Evolutionary conservation across 2,797 vertebrate species (phyloP).

Genomic region (Lagodon rhomboides): DNA sequence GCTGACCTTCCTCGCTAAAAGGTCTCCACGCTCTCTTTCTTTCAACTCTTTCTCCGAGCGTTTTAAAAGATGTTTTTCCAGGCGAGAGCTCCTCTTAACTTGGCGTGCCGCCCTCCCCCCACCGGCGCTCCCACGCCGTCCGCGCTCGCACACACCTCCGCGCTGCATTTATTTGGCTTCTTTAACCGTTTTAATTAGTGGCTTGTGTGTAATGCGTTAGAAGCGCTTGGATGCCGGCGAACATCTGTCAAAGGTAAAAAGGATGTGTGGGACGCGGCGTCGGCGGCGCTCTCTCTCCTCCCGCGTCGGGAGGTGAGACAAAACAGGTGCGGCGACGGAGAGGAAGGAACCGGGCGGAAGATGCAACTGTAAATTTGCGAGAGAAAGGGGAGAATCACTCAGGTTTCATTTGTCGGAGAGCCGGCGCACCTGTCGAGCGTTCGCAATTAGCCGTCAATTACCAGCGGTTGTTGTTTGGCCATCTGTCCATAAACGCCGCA

Average conservation of each 20-base stretch:
- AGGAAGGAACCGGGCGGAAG: conserved; percentile 13
- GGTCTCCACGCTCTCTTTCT: conserved; percentile 62
- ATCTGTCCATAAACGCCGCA: conserved; percentile 67
- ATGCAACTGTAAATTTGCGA: conserved; percentile 29
- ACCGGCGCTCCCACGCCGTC: neutral
- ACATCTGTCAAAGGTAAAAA: conserved; percentile 64
- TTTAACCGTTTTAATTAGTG: conserved; percentile 73
- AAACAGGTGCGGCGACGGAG: conserved; percentile 19
- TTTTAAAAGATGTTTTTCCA: conserved; percentile 60
- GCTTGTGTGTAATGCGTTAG: conserved; percentile 65
- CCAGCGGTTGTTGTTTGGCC: conserved; percentile 67
- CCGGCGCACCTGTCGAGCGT: conserved; percentile 60
- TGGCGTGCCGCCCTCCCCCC: conserved; percentile 35
- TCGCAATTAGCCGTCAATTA: conserved; percentile 75
- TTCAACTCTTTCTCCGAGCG: conserved; percentile 28
- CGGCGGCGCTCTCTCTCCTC: conserved; percentile 20
- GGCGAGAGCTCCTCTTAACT: conserved; percentile 21
- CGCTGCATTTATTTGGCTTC: conserved; percentile 45
- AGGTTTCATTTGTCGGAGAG: conserved; percentile 61
- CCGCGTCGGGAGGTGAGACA: conserved; percentile 14
- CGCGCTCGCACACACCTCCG: conserved; percentile 18
- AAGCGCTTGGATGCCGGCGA: conserved; percentile 45
- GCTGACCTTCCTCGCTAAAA: conserved; percentile 59
- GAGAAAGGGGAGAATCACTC: conserved; percentile 48
- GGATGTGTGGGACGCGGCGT: conserved; percentile 34